These are phyloP conservation scores for Stictonetta naevosa DNA, from an alignment of 2,113 vertebrate genomes.

Conservation along the genomic window DNA sequence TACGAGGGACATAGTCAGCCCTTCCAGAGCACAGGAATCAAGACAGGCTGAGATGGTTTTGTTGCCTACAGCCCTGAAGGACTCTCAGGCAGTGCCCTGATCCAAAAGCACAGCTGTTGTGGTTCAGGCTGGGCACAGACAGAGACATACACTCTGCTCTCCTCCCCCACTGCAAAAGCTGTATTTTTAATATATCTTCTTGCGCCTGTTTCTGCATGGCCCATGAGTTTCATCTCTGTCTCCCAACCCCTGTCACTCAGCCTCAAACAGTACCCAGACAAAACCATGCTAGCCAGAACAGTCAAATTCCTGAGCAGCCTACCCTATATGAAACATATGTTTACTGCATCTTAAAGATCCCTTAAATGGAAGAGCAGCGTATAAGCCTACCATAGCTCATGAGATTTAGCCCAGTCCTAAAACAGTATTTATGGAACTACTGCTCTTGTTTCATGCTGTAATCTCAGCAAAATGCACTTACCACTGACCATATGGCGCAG, in stretches of 20 bases:
- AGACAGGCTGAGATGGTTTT: not conserved
- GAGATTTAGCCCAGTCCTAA: not conserved
- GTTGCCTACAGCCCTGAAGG: not conserved
- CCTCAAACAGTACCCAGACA: not conserved
- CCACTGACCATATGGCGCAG: not conserved
- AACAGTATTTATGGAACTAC: not conserved
- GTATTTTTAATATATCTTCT: not conserved
- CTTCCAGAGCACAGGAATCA: not conserved
- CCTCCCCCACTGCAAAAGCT: not conserved
- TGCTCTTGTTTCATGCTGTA: not conserved
- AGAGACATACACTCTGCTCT: too few relatives aligned
- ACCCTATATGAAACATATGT: not conserved
- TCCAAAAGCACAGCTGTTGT: not conserved
- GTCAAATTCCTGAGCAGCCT: conserved; percentile 34
- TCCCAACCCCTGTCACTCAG: not conserved
- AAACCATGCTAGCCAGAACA: not conserved
- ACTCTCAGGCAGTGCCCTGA: not conserved
- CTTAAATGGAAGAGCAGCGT: conserved; percentile 48
- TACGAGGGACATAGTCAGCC: not conserved
- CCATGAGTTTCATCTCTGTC: not conserved
- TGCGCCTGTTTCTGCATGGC: not conserved
- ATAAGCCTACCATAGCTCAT: not conserved
- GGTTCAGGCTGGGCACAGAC: not conserved
- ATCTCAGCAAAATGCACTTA: conserved; percentile 21
- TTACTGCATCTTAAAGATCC: not conserved